Base-by-base conservation (phyloP, 2,888 invertebrate species). In the Nebria brevicollis region DNA sequence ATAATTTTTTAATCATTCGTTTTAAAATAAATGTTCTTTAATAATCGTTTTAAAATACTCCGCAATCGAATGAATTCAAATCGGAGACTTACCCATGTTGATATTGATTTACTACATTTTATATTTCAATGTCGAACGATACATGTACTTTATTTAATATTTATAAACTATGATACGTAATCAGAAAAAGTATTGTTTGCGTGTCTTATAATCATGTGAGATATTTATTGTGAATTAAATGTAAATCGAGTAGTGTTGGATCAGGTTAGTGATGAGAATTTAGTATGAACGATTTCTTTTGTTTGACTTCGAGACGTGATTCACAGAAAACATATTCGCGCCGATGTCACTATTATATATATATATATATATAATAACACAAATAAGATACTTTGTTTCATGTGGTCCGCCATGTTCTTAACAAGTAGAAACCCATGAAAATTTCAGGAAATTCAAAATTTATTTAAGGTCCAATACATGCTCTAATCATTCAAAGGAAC, bases 201-300 rank as follows among this genome's bases (percentile, higher is more conserved):
- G 10, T 25, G 15, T 73, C 13, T 73, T 7, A 54, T 54, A 11
- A 13, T 7, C 54, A 54, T 2, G 8, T 54, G 54, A 54, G 54
- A 11, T 41, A 11, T 7, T 13, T 73, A 43, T 73, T 41, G 13
- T 8, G 7, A 10, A 41, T 26, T n/a, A 73, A 3, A n/a, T 42
- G 20, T 15, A 73, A 73, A 73, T 42, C 13, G 26, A 13, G n/a
- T 43, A 42, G 41, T 26, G 73, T 41, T 15, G 26, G 8, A 43
- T 11, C 41, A 73, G 73, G 73, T 73, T 73, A 73, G 34, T 73
- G 43, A 13, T 73, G 15, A 73, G 41, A 41, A 11, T 73, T 73
- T 13, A 11, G 13, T 34, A 73, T 34, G 41, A 34, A 41, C 79
- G 75, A 25, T 80, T 72, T 75, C 75, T 80, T 80, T 80, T 26